A percentile compares a stretch with the other conserved stretches of the same genome.
These are phyloP conservation scores for Gerris buenoi DNA, from an alignment of 1,140 invertebrate genomes.

Conservation along the genomic window DNA sequence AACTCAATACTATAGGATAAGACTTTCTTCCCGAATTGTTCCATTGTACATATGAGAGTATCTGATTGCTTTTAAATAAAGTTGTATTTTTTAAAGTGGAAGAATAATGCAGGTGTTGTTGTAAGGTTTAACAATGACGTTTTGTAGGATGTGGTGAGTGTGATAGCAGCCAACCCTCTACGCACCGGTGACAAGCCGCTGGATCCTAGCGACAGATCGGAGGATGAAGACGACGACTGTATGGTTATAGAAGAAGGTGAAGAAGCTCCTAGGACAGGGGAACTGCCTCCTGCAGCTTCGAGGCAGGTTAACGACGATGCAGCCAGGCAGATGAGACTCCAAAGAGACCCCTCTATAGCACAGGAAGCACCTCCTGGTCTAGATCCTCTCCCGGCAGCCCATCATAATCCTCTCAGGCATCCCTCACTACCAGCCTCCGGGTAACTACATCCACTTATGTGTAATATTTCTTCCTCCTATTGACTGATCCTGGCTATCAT, in stretches of 20 bases:
- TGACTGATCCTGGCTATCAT: too few species aligned
- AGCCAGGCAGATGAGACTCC: background rate
- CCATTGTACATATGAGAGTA: too few species aligned
- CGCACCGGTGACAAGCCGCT: background rate
- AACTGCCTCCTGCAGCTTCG: background rate
- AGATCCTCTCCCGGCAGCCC: too few species aligned
- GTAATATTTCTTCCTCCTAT: too few species aligned
- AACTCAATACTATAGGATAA: too few species aligned
- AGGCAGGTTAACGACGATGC: background rate
- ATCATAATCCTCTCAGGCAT: background rate
- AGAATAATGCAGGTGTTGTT: too few species aligned
- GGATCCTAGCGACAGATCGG: background rate
- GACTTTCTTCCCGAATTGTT: too few species aligned
- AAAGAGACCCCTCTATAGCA: background rate
- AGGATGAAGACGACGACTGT: background rate
- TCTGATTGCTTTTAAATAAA: too few species aligned
- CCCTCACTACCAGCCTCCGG: background rate
- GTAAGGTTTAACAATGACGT: too few species aligned
- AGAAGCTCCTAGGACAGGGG: background rate
- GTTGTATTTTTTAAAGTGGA: too few species aligned
- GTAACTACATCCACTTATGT: background rate
- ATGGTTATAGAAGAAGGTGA: slow-evolving; percentile 1
- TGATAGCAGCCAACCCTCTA: background rate
- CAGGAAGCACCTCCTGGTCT: background rate
- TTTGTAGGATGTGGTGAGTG: background rate